phyloP scores from a whole-genome alignment of 2,888 invertebrate species.

The Dyspetes luteomarginatus region DNA sequence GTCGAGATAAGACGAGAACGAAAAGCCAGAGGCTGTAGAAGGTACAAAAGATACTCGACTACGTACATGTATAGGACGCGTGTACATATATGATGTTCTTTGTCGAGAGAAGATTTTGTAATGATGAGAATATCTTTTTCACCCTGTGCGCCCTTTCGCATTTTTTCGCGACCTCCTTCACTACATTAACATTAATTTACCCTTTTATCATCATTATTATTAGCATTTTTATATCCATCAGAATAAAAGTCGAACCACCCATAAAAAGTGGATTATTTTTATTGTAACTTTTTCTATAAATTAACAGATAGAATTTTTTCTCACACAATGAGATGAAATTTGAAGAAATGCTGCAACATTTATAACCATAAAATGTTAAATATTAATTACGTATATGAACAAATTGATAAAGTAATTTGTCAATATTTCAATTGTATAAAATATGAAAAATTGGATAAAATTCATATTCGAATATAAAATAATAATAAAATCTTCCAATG shows the following conservation, averaged over 20 bases:
- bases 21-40: conserved; percentile 8
- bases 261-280: no score
- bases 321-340: no score
- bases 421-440: no score
- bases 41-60: conserved; percentile 18
- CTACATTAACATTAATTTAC: background rate
- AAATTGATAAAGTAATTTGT: no score
- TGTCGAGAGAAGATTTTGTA: background rate
- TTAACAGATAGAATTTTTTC: no score
- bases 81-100: background rate
- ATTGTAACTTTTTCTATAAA: no score
- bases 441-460: no score
- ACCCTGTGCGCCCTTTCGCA: background rate
- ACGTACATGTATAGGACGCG: background rate
- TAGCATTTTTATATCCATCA: no score
- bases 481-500: background rate
- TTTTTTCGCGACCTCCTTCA: background rate
- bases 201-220: background rate
- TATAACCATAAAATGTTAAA: no score
- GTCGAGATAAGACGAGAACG: conserved; percentile 31
- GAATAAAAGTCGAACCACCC: no score
- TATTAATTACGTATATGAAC: no score
- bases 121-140: background rate
- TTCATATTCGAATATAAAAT: background rate
- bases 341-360: no score